A percentile compares a stretch with the other conserved stretches of the same genome.
Conservation (phyloP, 2,888 invertebrate species). For the Eristalis pertinax region DNA sequence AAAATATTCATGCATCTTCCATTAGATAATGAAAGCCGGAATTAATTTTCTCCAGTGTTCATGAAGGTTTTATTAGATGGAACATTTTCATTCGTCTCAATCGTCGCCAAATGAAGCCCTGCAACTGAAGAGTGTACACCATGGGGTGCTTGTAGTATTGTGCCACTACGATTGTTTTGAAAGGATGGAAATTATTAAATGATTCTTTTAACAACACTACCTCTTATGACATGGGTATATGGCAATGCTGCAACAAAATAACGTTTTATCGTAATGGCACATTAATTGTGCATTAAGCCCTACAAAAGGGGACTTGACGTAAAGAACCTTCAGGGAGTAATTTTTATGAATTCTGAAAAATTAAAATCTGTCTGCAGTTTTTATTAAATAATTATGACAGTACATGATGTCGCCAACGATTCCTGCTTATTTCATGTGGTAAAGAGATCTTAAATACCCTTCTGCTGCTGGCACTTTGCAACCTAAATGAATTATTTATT, state of each 20-base stretch:
- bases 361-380: constrained; percentile 26
- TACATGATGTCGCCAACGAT: constrained; percentile 3
- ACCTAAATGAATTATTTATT: background rate
- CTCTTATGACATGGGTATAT: constrained; percentile 32
- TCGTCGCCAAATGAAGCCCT: constrained; percentile 21
- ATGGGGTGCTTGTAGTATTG: background rate
- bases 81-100: background rate
- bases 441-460: background rate
- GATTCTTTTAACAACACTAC: constrained; percentile 62
- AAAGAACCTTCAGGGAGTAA: constrained; percentile 21
- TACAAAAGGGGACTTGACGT: constrained; percentile 21
- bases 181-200: constrained; percentile 61
- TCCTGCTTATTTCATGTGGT: background rate
- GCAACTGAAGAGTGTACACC: constrained; percentile 2
- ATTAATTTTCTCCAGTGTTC: constrained; percentile 44
- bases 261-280: constrained; percentile 54
- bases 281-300: constrained; percentile 58
- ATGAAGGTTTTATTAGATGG: constrained; percentile 35
- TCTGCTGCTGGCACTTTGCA: background rate
- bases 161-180: constrained; percentile 39
- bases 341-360: constrained; percentile 23
- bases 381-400: constrained; percentile 28
- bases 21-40: constrained; percentile 58
- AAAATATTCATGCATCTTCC: constrained; percentile 42
- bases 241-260: constrained; percentile 29